Evolutionary conservation across 2,888 invertebrate genomes (phyloP).

Genomic region (Xylocampa areola): DNA sequence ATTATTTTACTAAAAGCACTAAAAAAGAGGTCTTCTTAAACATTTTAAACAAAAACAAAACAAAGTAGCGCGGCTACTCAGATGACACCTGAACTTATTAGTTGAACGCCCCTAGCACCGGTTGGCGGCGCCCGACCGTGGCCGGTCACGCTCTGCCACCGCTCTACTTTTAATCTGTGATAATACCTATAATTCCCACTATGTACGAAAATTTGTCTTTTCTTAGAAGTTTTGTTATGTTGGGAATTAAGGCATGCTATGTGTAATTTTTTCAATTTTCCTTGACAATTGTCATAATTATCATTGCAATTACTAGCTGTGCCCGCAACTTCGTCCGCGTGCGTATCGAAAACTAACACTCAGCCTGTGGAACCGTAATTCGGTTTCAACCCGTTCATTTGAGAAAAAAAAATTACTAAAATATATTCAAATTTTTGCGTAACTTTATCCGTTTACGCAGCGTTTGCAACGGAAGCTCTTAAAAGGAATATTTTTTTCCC

Average conservation of each 20-base stretch:
- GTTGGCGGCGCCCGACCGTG: conserved; percentile 55
- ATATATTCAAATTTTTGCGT: too few relatives aligned
- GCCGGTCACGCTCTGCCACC: conserved; percentile 67
- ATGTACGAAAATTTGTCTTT: conserved; percentile 37
- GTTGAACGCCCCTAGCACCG: conserved; percentile 58
- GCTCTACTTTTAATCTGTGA: conserved; percentile 65
- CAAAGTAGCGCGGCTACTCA: conserved; percentile 34
- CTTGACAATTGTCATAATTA: too few relatives aligned
- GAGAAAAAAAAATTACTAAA: too few relatives aligned
- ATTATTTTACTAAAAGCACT: conserved; percentile 1
- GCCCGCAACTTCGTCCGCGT: too few relatives aligned
- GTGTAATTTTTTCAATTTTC: too few relatives aligned
- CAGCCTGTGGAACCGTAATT: too few relatives aligned
- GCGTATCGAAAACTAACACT: too few relatives aligned
- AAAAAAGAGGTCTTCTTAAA: conserved; percentile 5
- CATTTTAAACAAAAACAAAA: conserved; percentile 22
- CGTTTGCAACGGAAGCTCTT: too few relatives aligned
- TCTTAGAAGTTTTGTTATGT: conserved; percentile 26
- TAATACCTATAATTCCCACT: conserved; percentile 52
- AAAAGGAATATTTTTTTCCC: too few relatives aligned
- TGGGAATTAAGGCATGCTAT: conserved; percentile 14
- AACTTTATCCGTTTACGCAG: too few relatives aligned
- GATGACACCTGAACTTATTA: conserved; percentile 54
- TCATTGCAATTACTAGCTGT: too few relatives aligned
- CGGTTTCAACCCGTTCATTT: too few relatives aligned